Conservation (phyloP, 2,797 vertebrate genomes). For the Ceyx erithaca region DNA sequence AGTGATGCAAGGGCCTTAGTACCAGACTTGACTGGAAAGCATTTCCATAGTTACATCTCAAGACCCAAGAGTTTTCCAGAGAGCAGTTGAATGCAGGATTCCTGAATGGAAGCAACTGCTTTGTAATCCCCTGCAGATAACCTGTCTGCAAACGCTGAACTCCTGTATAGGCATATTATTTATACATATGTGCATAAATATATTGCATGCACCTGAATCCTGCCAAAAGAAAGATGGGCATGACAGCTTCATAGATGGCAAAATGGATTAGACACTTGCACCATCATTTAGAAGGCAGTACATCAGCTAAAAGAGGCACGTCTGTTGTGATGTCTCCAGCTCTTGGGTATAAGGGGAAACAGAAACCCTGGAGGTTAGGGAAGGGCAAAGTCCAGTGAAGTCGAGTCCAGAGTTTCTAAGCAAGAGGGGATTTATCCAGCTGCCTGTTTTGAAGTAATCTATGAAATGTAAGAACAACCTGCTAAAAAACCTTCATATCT, state of each 20-base stretch:
- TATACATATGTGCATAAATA: neutral
- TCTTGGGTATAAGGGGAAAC: neutral
- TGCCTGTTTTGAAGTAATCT: neutral
- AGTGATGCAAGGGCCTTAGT: neutral
- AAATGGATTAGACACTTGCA: fast-evolving
- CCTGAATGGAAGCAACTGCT: neutral
- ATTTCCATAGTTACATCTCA: neutral
- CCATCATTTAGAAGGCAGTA: neutral
- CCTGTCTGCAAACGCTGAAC: neutral
- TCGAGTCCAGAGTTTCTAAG: neutral
- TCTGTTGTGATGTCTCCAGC: neutral
- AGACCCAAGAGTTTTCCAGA: neutral
- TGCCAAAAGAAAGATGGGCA: neutral
- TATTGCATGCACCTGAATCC: neutral
- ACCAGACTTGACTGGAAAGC: neutral
- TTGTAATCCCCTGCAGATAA: neutral
- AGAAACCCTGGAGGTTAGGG: neutral
- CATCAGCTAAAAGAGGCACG: neutral
- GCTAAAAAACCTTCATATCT: neutral
- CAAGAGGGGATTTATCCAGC: neutral
- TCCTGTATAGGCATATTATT: neutral
- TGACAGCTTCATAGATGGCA: neutral
- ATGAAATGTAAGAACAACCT: neutral
- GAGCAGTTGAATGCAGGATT: neutral
- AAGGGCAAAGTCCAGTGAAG: neutral